Base-by-base conservation (phyloP, 2,888 invertebrate species). In the Augiades crinisus region DNA sequence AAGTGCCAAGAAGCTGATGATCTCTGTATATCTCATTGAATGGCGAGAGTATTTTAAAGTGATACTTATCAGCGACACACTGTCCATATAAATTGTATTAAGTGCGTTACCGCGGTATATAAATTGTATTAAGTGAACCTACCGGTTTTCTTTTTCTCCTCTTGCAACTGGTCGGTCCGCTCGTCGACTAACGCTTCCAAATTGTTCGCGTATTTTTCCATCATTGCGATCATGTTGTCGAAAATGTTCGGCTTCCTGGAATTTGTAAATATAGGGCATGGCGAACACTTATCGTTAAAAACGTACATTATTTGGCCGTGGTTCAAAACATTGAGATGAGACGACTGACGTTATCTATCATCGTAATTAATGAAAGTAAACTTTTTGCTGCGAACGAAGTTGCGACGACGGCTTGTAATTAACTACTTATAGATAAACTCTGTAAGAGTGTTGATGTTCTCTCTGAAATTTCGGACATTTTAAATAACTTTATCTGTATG, bases 211-310 rank as follows among this genome's bases (percentile, higher is more conserved):
- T 99, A 98, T 72, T 98, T 97, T 78, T 98, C 98, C 97, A 99
- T 97, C 93, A 98, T 97, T 0, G 96, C 95, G 92, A 98, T 96
- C 97, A 99, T 98, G 74, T 98, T 98, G 81, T 99, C 99, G 68
- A 98, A 96, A 66, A 99, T 98, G 80, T 98, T 98, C 12, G 96
- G 94, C 81, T 97, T 95, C 95, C 96, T 97, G 70, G 44, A 77
- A 74, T 22, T 21, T 16, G 13, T 36, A 19, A 13, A 49, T 24
- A 27, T 41, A 19, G 34, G 24, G 36, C 46, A 33, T 41, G 34
- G 30, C 24, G 17, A 34, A 34, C 27, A 24, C 8, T 41, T 41
- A 49, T 41, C 41, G 34, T 41, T 19, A 36, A 43, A 50, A 50
- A 50, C 14, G 36, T 43, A 36, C 24, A 46, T 33, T 27, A 30